Evolutionary conservation across 2,888 invertebrate genomes (phyloP).

Genomic region (Plebejus anna): DNA sequence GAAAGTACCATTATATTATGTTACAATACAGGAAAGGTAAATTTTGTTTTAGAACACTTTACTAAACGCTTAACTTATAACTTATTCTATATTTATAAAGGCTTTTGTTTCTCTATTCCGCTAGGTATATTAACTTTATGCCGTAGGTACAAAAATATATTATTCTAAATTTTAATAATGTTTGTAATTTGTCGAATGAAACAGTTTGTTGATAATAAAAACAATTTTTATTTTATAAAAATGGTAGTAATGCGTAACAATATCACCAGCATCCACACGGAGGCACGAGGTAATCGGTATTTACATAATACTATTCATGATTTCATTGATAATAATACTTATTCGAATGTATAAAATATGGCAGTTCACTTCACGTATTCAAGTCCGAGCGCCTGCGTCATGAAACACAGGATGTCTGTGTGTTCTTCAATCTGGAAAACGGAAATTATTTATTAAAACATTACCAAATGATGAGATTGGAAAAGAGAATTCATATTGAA

Average conservation of each 20-base stretch:
- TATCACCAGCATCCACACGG: constrained; percentile 63
- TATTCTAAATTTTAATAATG: neutral
- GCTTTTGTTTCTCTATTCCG: too few relatives aligned
- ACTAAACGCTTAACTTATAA: too few relatives aligned
- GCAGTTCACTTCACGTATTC: constrained; percentile 70
- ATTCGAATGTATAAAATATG: constrained; percentile 36
- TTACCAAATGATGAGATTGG: too few relatives aligned
- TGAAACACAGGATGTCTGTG: constrained; percentile 93
- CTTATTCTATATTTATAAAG: too few relatives aligned
- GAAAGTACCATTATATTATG: too few relatives aligned
- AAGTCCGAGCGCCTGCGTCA: constrained; percentile 85
- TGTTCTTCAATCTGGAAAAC: constrained; percentile 92
- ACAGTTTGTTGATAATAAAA: constrained; percentile 58
- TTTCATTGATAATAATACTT: constrained; percentile 38
- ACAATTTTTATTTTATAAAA: constrained; percentile 70
- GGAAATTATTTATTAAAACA: constrained; percentile 36
- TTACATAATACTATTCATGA: constrained; percentile 66
- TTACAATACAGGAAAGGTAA: too few relatives aligned
- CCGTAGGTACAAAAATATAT: too few relatives aligned
- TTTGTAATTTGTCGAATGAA: constrained; percentile 8
- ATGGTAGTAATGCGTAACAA: constrained; percentile 74
- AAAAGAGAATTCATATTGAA: too few relatives aligned
- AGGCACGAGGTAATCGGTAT: constrained; percentile 70
- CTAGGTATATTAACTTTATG: too few relatives aligned
- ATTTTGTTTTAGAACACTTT: too few relatives aligned